Conservation (phyloP, 2,797 vertebrate species). For the Mormyrus proboscirostris region DNA sequence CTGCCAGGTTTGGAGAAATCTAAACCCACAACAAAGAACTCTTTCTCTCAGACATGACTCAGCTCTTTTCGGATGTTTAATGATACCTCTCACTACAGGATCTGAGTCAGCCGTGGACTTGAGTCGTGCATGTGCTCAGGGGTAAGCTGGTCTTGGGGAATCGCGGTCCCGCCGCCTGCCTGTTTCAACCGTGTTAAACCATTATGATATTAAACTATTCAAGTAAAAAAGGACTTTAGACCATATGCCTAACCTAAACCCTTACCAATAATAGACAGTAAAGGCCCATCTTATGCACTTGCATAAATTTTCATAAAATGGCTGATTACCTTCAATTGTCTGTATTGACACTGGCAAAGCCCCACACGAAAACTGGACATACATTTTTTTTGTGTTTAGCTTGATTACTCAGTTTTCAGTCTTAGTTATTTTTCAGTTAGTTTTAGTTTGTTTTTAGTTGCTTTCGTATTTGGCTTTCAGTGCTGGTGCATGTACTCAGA, state of each 20-base stretch:
- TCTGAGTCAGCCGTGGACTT: not conserved
- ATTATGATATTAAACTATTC: not conserved
- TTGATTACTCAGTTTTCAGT: not conserved
- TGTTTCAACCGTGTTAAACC: too few relatives aligned
- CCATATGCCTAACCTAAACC: not conserved
- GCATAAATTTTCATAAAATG: not conserved
- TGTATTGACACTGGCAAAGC: not conserved
- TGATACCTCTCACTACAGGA: not conserved
- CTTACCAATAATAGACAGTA: not conserved
- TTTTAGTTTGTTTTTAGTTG: not conserved
- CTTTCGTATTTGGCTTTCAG: not conserved
- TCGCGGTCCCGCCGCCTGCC: not conserved
- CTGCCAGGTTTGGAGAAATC: constrained; percentile 75
- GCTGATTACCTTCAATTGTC: not conserved
- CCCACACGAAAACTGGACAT: not conserved
- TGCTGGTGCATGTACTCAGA: not conserved
- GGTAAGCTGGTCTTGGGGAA: not conserved
- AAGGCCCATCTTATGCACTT: not conserved
- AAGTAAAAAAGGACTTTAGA: not conserved
- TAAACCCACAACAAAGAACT: constrained; percentile 37
- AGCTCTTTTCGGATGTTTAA: not conserved
- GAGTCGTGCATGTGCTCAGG: not conserved
- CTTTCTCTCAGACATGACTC: not conserved
- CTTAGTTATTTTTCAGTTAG: not conserved
- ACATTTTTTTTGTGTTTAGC: not conserved